Evolutionary conservation across 2,113 vertebrate species (phyloP).

Genomic region (Pholis gunnellus): DNA sequence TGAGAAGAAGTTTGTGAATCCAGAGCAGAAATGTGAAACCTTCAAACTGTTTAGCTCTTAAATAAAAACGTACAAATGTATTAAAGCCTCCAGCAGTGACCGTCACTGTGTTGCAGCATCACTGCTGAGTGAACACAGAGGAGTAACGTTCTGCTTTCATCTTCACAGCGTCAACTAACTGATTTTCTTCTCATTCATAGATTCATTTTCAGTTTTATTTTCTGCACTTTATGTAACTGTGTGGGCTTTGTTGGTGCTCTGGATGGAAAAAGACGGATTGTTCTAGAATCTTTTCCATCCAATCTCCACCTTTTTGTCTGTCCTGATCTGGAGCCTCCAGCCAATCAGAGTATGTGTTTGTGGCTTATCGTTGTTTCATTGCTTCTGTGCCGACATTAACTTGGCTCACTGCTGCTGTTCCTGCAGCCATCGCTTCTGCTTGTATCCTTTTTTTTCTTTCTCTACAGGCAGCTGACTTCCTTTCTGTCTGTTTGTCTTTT

Average conservation of each 20-base stretch:
- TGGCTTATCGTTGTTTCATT: slow-evolving; percentile 10
- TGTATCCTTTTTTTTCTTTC: neutral
- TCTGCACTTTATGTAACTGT: neutral
- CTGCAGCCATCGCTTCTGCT: neutral
- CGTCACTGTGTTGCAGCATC: neutral
- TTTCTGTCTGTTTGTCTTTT: slow-evolving; percentile 3
- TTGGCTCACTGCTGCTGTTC: neutral
- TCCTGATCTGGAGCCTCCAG: neutral
- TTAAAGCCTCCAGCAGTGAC: neutral
- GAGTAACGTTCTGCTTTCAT: slow-evolving; percentile 37
- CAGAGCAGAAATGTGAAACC: no score
- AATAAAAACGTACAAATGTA: neutral
- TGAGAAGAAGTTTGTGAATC: no score
- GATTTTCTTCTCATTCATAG: slow-evolving; percentile 12
- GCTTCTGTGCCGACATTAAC: slow-evolving; percentile 2
- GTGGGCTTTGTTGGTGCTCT: neutral
- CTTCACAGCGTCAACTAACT: slow-evolving; percentile 38
- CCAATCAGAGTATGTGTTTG: slow-evolving; percentile 27
- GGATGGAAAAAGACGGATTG: neutral
- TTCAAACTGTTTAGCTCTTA: no score
- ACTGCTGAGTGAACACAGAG: slow-evolving; percentile 21
- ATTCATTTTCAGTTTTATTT: neutral
- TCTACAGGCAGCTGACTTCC: neutral
- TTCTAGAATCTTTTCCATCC: neutral
- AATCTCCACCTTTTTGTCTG: neutral